Conservation (phyloP, 2,113 vertebrate genomes). For the Porphyrio hochstetteri region DNA sequence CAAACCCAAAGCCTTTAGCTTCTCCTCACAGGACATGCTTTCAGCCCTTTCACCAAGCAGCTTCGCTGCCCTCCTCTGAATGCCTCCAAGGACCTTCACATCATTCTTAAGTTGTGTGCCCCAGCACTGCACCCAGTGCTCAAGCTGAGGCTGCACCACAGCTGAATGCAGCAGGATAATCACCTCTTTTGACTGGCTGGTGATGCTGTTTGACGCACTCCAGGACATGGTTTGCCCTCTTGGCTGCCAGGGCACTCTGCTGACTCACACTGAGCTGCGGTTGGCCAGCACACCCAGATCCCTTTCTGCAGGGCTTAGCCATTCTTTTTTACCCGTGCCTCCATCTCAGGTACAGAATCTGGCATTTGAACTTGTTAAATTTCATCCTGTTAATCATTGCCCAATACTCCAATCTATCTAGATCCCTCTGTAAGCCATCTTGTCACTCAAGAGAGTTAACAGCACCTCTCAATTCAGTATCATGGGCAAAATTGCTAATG, state of each 20-base stretch:
- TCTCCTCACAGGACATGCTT: neutral
- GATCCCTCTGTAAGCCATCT: neutral
- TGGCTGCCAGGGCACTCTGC: neutral
- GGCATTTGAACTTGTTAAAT: neutral
- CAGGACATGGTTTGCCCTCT: neutral
- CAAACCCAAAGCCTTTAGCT: neutral
- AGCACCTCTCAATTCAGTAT: neutral
- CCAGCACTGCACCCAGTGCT: neutral
- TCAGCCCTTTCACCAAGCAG: neutral
- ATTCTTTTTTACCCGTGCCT: neutral
- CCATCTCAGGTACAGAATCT: neutral
- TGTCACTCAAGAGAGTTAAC: neutral
- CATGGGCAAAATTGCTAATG: neutral
- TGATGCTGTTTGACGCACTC: neutral
- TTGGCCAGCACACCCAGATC: neutral
- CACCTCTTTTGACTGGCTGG: accelerated
- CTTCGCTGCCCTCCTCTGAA: neutral
- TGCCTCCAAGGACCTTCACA: neutral
- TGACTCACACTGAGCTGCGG: neutral
- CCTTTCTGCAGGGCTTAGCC: neutral
- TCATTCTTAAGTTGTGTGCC: neutral
- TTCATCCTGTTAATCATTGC: neutral
- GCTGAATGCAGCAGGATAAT: neutral
- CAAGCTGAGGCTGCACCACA: neutral
- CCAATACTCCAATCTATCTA: neutral